A percentile compares a stretch with the other conserved stretches of the same genome.
phyloP scores from a whole-genome alignment of 2,113 vertebrate genomes.

The Cephalopterus ornatus region DNA sequence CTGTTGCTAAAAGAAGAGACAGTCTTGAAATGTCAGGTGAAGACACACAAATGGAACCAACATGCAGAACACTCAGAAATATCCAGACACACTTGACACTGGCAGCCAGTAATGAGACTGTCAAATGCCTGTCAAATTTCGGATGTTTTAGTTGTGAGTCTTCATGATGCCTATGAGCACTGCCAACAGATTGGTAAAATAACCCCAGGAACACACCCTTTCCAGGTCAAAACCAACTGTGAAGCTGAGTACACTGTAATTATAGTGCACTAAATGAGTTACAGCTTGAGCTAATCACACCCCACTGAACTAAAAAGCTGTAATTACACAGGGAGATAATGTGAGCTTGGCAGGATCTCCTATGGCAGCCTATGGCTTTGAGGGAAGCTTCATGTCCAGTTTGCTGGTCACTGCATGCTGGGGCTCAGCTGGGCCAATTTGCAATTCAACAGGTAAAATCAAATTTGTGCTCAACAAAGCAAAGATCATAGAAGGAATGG shows the following conservation, averaged over 20 bases:
- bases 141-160: conserved; percentile 14
- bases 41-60: neutral
- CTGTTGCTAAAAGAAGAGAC: neutral
- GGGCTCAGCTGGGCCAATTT: neutral
- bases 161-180: neutral
- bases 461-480: neutral
- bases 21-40: neutral
- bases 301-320: conserved; percentile 60
- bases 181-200: conserved; percentile 51
- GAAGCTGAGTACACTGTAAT: conserved; percentile 62
- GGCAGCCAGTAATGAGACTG: neutral
- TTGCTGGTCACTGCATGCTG: neutral
- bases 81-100: neutral
- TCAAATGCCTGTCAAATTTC: neutral
- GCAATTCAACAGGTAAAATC: neutral
- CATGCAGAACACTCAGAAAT: neutral
- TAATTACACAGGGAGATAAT: conserved; percentile 70
- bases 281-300: conserved; percentile 73
- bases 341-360: conserved; percentile 54
- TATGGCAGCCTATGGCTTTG: neutral
- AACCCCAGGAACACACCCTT: conserved; percentile 17
- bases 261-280: conserved; percentile 62
- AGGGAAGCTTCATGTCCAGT: neutral
- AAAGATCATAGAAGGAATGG: neutral
- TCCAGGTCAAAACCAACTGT: conserved; percentile 57